Percentiles rank a stretch among this genome's conserved stretches.
These are phyloP conservation scores for Leptogaster cylindrica DNA, from an alignment of 2,888 invertebrate genomes.

Conservation along the genomic window DNA sequence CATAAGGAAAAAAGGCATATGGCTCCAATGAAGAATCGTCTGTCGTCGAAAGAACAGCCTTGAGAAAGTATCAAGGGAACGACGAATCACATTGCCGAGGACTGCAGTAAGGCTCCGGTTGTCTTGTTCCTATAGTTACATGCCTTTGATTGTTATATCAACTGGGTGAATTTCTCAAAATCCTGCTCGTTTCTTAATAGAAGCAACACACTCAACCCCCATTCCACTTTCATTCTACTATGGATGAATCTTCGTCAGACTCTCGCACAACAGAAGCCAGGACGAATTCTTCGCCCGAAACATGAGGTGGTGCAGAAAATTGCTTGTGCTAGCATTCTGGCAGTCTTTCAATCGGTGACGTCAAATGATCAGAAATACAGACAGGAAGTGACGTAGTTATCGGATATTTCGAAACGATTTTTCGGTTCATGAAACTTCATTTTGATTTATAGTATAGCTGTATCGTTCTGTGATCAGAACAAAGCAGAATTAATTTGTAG, in stretches of 20 bases:
- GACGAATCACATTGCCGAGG: not conserved
- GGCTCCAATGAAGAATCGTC: conserved; percentile 15
- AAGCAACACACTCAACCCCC: not conserved
- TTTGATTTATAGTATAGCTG: conserved; percentile 40
- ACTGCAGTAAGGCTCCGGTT: not conserved
- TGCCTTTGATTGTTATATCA: conserved; percentile 1
- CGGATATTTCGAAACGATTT: conserved; percentile 39
- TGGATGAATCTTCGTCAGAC: not conserved
- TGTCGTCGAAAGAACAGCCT: not conserved
- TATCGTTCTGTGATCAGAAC: not conserved
- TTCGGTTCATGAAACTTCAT: conserved; percentile 42
- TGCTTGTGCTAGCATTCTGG: conserved; percentile 13
- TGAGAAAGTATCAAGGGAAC: too few relatives aligned
- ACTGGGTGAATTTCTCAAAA: not conserved
- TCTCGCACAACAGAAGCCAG: too few relatives aligned
- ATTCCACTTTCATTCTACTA: not conserved
- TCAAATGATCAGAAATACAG: conserved; percentile 10
- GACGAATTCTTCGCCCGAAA: conserved; percentile 6
- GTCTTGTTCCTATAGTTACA: conserved; percentile 6
- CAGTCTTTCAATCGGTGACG: conserved; percentile 10
- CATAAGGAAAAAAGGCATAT: conserved; percentile 8
- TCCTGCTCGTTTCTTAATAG: conserved; percentile 1
- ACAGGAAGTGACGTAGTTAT: conserved; percentile 33
- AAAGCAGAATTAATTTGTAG: conserved; percentile 12
- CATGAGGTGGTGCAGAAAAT: conserved; percentile 6